These are phyloP conservation scores for Acholoe squamosa DNA, from an alignment of 2,888 invertebrate genomes.

Conservation along the genomic window DNA sequence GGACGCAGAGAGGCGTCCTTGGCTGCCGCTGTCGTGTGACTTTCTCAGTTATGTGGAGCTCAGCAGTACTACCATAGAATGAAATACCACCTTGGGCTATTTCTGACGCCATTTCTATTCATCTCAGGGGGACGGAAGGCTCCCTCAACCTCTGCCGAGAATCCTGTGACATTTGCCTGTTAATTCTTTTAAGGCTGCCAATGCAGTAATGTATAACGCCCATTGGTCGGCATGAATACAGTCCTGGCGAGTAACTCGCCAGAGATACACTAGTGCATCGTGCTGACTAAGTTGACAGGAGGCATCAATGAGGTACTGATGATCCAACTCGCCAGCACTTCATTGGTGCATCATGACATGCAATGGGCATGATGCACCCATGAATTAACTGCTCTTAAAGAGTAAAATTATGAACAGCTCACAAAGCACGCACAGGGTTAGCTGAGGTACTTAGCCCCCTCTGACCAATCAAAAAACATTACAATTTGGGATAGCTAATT, in stretches of 20 bases:
- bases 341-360: too few relatives aligned
- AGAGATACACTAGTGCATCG: too few relatives aligned
- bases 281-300: too few relatives aligned
- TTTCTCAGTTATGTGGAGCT: conserved; percentile 9
- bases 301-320: too few relatives aligned
- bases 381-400: too few relatives aligned
- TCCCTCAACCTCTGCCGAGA: not conserved
- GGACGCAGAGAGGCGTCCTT: not conserved
- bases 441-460: not conserved
- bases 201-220: too few relatives aligned
- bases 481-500: not conserved
- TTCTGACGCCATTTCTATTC: conserved; percentile 23
- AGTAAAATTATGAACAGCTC: not conserved
- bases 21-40: conserved; percentile 1
- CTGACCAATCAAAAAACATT: not conserved
- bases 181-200: too few relatives aligned
- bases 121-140: not conserved
- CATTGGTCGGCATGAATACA: too few relatives aligned
- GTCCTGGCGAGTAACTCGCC: too few relatives aligned
- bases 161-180: conserved; percentile 3
- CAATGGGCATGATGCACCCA: too few relatives aligned
- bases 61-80: conserved; percentile 34
- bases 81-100: conserved; percentile 41
- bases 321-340: too few relatives aligned
- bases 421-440: not conserved